phyloP scores from a whole-genome alignment of 2,888 invertebrate species.

The Flexamia atlantica region DNA sequence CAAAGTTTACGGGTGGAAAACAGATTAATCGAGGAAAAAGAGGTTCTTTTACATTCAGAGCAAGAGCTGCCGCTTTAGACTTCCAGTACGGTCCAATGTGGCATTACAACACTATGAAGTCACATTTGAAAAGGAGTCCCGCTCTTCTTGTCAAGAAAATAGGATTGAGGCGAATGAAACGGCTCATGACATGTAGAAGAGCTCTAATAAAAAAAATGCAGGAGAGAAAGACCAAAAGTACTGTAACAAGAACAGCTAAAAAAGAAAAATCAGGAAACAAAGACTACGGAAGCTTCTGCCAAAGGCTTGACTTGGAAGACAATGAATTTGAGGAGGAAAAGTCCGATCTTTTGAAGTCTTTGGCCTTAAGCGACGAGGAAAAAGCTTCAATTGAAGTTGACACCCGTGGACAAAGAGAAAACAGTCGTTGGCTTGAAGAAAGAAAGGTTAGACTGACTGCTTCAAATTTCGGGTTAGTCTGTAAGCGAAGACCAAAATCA shows the following conservation, averaged over 20 bases:
- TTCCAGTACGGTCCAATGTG: conserved; percentile 57
- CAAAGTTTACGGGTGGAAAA: conserved; percentile 62
- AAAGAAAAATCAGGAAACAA: conserved; percentile 35
- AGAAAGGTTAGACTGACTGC: conserved; percentile 57
- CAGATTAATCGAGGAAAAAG: conserved; percentile 60
- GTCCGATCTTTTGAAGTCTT: conserved; percentile 34
- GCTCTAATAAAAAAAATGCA: conserved; percentile 34
- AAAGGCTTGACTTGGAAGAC: conserved; percentile 59
- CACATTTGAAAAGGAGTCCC: conserved; percentile 31
- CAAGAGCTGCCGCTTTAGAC: conserved; percentile 49
- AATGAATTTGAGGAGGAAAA: conserved; percentile 61
- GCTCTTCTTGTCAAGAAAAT: conserved; percentile 52
- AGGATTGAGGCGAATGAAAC: conserved; percentile 31
- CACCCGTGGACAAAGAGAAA: conserved; percentile 59
- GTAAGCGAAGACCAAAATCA: conserved; percentile 46
- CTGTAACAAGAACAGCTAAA: neutral
- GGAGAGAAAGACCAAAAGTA: neutral
- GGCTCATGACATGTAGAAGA: conserved; percentile 2
- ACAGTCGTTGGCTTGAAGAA: conserved; percentile 59
- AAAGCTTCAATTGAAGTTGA: conserved; percentile 39
- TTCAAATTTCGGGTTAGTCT: conserved; percentile 59
- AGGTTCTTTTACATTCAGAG: conserved; percentile 46
- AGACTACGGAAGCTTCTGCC: conserved; percentile 61
- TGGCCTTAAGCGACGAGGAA: conserved; percentile 53
- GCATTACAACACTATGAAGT: conserved; percentile 40